Percentiles rank a stretch among this genome's conserved stretches.
Conservation (phyloP, 1,140 invertebrate genomes). For the Contarinia nasturtii region DNA sequence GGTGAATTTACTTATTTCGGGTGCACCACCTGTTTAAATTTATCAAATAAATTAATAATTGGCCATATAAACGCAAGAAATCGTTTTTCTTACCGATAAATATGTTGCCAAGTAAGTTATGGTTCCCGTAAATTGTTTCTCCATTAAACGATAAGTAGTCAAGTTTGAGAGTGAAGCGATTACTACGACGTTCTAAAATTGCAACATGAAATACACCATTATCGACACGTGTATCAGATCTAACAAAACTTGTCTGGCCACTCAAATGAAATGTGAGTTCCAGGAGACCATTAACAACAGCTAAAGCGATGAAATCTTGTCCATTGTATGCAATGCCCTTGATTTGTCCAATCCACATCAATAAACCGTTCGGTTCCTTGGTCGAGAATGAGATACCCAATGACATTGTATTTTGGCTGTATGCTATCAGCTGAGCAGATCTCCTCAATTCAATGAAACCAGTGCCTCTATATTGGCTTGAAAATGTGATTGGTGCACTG, state of each 20-base stretch:
- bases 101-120: slow-evolving; percentile 54
- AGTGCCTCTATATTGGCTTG: slow-evolving; percentile 59
- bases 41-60: slow-evolving; percentile 2
- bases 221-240: slow-evolving; percentile 23
- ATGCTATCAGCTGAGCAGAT: slow-evolving; percentile 40
- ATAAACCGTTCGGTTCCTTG: slow-evolving; percentile 51
- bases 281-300: slow-evolving; percentile 52
- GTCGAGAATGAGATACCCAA: slow-evolving; percentile 70
- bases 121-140: slow-evolving; percentile 46
- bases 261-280: slow-evolving; percentile 74
- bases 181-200: slow-evolving; percentile 39
- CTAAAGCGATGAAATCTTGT: slow-evolving; percentile 52
- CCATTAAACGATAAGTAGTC: slow-evolving; percentile 39
- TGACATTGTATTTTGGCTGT: slow-evolving; percentile 30
- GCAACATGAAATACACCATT: slow-evolving; percentile 66
- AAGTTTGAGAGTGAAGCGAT: slow-evolving; percentile 52
- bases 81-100: slow-evolving; percentile 60
- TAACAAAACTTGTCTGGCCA: slow-evolving; percentile 51
- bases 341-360: slow-evolving; percentile 78
- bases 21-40: slow-evolving; percentile 50
- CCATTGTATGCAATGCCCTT: slow-evolving; percentile 34
- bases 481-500: slow-evolving; percentile 39
- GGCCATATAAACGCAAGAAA: background rate
- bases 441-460: slow-evolving; percentile 67
- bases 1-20: slow-evolving; percentile 51